Conservation (phyloP, 2,888 invertebrate species). For the Pogonocherus hispidulus region DNA sequence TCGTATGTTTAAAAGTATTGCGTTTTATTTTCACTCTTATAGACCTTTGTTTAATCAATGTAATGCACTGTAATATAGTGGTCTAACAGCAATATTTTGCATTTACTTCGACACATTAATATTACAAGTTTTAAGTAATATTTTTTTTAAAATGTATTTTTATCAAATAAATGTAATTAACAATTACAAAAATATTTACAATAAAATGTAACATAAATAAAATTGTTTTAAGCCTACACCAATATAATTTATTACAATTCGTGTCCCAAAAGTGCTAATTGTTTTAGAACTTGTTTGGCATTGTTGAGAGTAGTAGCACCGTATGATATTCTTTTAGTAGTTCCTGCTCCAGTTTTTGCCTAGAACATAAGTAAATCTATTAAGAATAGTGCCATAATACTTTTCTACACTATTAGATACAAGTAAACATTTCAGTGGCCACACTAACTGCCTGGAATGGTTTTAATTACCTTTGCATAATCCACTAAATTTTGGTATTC, state of each 20-base stretch:
- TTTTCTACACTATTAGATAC: no score
- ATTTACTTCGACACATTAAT: no score
- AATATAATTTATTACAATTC: constrained; percentile 71
- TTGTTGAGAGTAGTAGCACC: constrained; percentile 96
- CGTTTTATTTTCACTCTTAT: no score
- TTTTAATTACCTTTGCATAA: constrained; percentile 81
- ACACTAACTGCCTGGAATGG: no score
- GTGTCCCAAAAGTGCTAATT: constrained; percentile 84
- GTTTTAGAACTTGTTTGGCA: constrained; percentile 94
- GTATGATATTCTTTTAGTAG: constrained; percentile 88
- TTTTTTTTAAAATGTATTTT: constrained; percentile 30
- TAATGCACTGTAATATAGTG: no score
- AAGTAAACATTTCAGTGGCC: no score
- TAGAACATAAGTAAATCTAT: constrained; percentile 66
- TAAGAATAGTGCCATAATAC: no score
- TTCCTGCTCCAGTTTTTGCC: constrained; percentile 81
- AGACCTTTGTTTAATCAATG: no score
- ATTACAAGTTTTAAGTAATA: constrained; percentile 1
- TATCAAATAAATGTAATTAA: constrained; percentile 25
- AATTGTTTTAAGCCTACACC: not conserved
- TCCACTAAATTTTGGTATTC: constrained; percentile 99
- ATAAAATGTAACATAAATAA: constrained; percentile 34
- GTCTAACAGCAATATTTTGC: no score
- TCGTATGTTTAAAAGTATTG: no score
- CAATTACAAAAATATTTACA: constrained; percentile 28